Base-by-base conservation (phyloP, 2,113 vertebrate genomes). In the Haliaeetus leucogaster region DNA sequence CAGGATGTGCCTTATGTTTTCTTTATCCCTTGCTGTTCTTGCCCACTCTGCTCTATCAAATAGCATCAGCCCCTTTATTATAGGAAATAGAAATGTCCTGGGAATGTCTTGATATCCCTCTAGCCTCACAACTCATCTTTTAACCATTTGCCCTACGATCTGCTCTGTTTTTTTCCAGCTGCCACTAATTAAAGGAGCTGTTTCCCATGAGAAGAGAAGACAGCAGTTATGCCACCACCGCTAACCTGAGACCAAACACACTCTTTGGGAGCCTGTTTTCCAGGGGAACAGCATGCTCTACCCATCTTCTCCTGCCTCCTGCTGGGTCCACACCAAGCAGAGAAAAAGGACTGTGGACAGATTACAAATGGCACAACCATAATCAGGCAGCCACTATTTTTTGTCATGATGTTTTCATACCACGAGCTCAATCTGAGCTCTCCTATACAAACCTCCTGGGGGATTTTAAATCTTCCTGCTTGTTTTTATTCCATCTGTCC, bases 401-500 rank as follows among this genome's bases (percentile, higher is more conserved):
- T 73, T 59, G 53, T 56, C 62, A 7, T 30, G 52, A 40, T 56
- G 25, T 55, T 89, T 94, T 89, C 56, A 76, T 38, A 65, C 48
- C 42, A 5, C 0, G 0, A 76, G 59, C n/a, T 61, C 74, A 13
- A 7, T 56, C 58, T 40, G 66, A 79, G 48, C 48, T 85, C 53
- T 72, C 73, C 78, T 82, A 8, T 52, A 45, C 34, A 90, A 68
- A 80, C 53, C 66, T 94, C 78, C 70, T 53, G 66, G 13, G n/a
- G 82, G 32, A 79, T 77, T 82, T 95, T 93, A 77, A 82, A 95
- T 95, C 58, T 94, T 90, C 74, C 17, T 79, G 62, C 71, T 94
- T 94, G 71, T 80, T 95, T 93, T 94, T 93, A 71, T 88, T 95
- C 77, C 82, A 95, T 95, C 71, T 92, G 62, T 72, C 92, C 88